Evolutionary conservation across 2,113 vertebrate species (phyloP), one percentile per base, ranked within the genome.

Genomic region (Cyphomyrus plagiostoma): DNA sequence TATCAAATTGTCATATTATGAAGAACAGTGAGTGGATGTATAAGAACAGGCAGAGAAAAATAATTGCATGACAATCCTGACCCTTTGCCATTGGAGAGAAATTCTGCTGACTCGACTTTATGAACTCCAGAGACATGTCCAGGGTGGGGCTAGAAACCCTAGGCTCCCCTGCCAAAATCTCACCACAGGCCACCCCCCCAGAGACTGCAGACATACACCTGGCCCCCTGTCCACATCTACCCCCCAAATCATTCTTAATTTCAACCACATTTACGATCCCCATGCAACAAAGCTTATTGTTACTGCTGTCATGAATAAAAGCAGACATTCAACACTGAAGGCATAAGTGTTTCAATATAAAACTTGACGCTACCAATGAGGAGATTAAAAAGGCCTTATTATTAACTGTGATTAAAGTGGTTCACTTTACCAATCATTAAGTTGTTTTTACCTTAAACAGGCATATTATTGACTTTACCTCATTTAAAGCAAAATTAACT

Each of bases 361-460:
- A 86, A 85, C 53, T 48, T 4, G 11, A 80, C 6, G 30, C 88
- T 80, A 39, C 84, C n/a, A 77, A 56, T 77, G 62, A 49, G 85
- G 66, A 35, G 1, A 82, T 87, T 90, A 42, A 70, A 30, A 90
- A 21, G 26, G 2, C 17, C 30, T 87, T 90, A 77, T 52, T 77
- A 80, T 87, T 11, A 77, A 9, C 21, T 17, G 49, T 62, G 49
- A 89, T 89, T 87, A 80, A 89, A 82, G 45, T 39, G 52, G 35
- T 87, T 66, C 35, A 9, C 49, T 87, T 86, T 86, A 74, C 49
- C 52, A n/a, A 30, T 91, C 50, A 87, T 82, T 5, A 85, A 66
- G 88, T 87, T 82, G 50, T 89, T 87, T 90, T 88, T 91, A 84
- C 85, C 74, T 87, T 87, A 83, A 89, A 89, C 66, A 91, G 30